Evolutionary conservation across 2,888 invertebrate species (phyloP), one percentile per base, ranked within the genome.

Genomic region (Brenthis hecate): DNA sequence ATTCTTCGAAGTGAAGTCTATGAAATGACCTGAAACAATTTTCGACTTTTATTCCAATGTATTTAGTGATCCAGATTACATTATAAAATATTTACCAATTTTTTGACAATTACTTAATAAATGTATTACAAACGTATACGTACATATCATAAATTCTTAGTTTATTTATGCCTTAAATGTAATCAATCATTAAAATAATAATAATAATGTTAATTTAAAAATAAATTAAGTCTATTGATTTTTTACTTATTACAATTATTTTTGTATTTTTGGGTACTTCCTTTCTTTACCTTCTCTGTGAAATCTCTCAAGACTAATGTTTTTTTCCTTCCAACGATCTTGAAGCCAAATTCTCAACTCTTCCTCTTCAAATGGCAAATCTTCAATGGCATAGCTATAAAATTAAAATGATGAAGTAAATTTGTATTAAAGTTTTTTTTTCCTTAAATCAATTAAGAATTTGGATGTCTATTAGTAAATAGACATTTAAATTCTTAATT

Each of bases 321-420:
- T 96, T 80, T 96, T 96, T 62, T 94, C 92, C 13, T 81, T 82
- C 96, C 96, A 96, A 36, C 94, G 89, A 50, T 94, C 90, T 74
- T 94, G 94, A 53, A 96, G 85, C 94, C 96, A 96, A 28, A 80
- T 82, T 74, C 94, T 94, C 13, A 96, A 86, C 47, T 85, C 93
- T 0, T 85, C 84, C 71, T 95, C 95, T 36, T 93, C 92, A 14
- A 80, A 82, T 0, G 96, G 96, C 43, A 96, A 83, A 66, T 94
- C 89, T 16, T 91, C 83, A 19, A 93, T 91, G 0, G 94, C 83
- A 84, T 96, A 95, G 75, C 96, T 95, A 80, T 53, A 61, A 68
- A 65, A 61, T 36, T n/a, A 6, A 11, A 36, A 6, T 0, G n/a
- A 32, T 14, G 13, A 28, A 13, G 8, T 57, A 32, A 23, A 23